Conservation (phyloP, 1,140 invertebrate genomes). For the Stegodyphus dumicola region DNA sequence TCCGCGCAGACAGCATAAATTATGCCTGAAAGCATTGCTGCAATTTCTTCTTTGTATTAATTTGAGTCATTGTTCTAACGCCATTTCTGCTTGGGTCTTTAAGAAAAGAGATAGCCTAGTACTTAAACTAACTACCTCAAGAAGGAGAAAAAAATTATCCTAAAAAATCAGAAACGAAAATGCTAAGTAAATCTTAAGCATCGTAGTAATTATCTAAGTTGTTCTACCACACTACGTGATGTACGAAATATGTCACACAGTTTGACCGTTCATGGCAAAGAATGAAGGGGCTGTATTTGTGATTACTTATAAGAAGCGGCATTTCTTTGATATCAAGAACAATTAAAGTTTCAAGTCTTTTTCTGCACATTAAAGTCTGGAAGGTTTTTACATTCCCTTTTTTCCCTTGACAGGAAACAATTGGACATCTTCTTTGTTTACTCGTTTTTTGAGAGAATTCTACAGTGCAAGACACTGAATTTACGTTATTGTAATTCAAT, state of each 20-base stretch:
- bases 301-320: conserved; percentile 22
- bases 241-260: conserved; percentile 31
- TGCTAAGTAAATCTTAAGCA: not conserved
- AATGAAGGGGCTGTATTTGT: not conserved
- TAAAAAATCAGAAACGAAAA: not conserved
- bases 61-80: conserved; percentile 50
- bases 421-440: too few species aligned
- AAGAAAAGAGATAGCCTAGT: too few species aligned
- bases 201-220: conserved; percentile 11
- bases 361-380: too few species aligned
- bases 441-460: too few species aligned
- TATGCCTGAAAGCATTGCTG: conserved; percentile 43
- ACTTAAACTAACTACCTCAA: not conserved
- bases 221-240: not conserved
- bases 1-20: conserved; percentile 52
- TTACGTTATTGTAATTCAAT: too few species aligned
- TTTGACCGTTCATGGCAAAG: not conserved
- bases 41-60: conserved; percentile 50
- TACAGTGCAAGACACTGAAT: too few species aligned
- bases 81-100: not conserved
- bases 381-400: too few species aligned
- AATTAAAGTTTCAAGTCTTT: conserved; percentile 20
- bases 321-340: conserved; percentile 21
- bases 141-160: not conserved
- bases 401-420: too few species aligned